phyloP scores from a whole-genome alignment of 2,888 invertebrate genomes.

The Cheilosia vulpina region DNA sequence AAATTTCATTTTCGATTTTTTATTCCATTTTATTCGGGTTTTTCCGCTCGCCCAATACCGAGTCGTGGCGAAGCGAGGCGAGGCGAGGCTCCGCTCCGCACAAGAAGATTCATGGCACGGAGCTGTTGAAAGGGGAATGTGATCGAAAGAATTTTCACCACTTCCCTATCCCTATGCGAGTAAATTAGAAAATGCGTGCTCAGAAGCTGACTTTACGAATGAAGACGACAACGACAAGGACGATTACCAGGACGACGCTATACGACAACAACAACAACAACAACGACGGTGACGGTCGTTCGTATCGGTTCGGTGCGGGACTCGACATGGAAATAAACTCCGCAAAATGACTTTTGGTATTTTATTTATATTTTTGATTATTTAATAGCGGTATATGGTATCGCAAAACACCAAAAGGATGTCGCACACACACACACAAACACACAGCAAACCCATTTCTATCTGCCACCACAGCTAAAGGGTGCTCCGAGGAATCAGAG shows the following conservation, averaged over 20 bases:
- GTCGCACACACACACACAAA: slow-evolving; percentile 45
- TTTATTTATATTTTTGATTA: slow-evolving; percentile 76
- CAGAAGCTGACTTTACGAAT: slow-evolving; percentile 62
- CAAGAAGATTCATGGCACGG: slow-evolving; percentile 61
- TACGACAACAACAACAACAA: slow-evolving; percentile 13
- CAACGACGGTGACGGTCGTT: slow-evolving; percentile 10
- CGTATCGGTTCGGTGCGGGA: slow-evolving; percentile 48
- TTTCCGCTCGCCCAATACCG: slow-evolving; percentile 20
- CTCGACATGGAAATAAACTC: slow-evolving; percentile 68
- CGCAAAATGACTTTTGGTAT: slow-evolving; percentile 75
- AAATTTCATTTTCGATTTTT: slow-evolving; percentile 70
- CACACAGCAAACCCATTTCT: slow-evolving; percentile 15
- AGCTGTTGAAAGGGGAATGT: slow-evolving; percentile 58
- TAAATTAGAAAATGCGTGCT: slow-evolving; percentile 75
- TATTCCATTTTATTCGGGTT: slow-evolving; percentile 50
- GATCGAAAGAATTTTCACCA: slow-evolving; percentile 71
- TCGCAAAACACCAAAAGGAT: slow-evolving; percentile 72
- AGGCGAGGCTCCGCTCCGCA: slow-evolving; percentile 22
- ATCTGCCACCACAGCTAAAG: slow-evolving; percentile 30
- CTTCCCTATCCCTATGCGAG: slow-evolving; percentile 40
- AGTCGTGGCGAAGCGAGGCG: slow-evolving; percentile 1
- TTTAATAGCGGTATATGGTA: slow-evolving; percentile 73
- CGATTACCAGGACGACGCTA: slow-evolving; percentile 17
- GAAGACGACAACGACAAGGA: slow-evolving; percentile 62
- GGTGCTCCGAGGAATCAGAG: slow-evolving; percentile 54